These are phyloP conservation scores for Bos taurus DNA, from an alignment of 2,113 vertebrate species.

Conservation along the genomic window ARS-UCD2.0 NC_037337.1:100919001-100919500, in stretches of 20 bases:
- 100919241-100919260: background rate
- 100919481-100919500: background rate
- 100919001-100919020: background rate
- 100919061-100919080: background rate
- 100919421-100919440: background rate
- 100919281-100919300: background rate
- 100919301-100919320: background rate
- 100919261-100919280: background rate
- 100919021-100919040: background rate
- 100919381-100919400: background rate
- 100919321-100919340: background rate
- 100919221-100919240: background rate
- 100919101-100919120: fast-evolving
- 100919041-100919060: background rate
- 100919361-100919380: background rate
- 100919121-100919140: background rate
- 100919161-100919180: background rate
- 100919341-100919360: background rate
- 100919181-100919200: background rate
- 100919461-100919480: background rate
- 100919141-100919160: background rate
- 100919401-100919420: background rate
- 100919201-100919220: background rate
- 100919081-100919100: background rate
- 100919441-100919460: background rate